These are phyloP conservation scores for Phainopepla nitens DNA, from an alignment of 2,113 vertebrate species.

Conservation along the genomic window DNA sequence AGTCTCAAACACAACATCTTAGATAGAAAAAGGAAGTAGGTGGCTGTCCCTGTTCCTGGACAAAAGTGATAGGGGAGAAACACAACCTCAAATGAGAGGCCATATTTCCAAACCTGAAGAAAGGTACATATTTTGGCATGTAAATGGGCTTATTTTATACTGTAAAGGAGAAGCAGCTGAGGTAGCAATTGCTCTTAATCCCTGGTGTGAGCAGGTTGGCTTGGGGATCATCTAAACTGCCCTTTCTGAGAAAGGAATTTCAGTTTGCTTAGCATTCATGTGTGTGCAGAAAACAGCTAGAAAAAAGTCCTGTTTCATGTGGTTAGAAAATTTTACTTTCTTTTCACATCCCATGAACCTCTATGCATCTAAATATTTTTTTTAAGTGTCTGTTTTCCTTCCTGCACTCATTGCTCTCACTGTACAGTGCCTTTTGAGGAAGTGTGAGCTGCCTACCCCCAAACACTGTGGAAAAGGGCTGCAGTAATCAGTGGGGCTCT, in stretches of 20 bases:
- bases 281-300: not conserved
- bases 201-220: not conserved
- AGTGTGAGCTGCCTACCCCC: not conserved
- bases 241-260: not conserved
- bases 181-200: not conserved
- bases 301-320: not conserved
- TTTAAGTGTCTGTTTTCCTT: not conserved
- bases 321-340: not conserved
- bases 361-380: not conserved
- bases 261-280: accelerated
- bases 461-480: not conserved
- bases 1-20: not conserved
- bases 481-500: not conserved
- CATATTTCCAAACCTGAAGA: not conserved
- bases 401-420: accelerated
- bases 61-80: not conserved
- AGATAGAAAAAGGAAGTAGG: not conserved
- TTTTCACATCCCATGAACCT: not conserved
- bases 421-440: not conserved
- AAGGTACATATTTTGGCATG: not conserved
- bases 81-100: not conserved
- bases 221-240: not conserved
- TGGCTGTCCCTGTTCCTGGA: not conserved
- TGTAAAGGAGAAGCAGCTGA: not conserved
- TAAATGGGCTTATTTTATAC: not conserved